phyloP scores from a whole-genome alignment of 1,140 invertebrate genomes.

The Aethina tumida region DNA sequence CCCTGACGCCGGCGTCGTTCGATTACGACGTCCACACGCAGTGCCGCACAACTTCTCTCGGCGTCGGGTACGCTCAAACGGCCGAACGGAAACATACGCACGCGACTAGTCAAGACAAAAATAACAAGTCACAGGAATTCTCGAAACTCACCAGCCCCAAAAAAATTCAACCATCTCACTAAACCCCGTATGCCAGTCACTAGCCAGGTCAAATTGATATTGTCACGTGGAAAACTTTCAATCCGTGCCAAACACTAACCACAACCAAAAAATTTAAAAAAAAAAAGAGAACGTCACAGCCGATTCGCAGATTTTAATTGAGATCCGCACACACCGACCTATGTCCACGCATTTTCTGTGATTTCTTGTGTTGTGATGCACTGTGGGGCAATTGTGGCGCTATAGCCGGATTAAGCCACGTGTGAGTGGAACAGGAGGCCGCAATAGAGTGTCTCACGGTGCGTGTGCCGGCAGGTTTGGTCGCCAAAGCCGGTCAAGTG shows the following conservation, averaged over 20 bases:
- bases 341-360: too few species aligned
- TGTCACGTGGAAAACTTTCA: too few species aligned
- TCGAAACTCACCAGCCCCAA: too few species aligned
- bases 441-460: conserved; percentile 34
- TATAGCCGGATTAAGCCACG: conserved; percentile 27
- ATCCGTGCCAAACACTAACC: too few species aligned
- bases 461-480: conserved; percentile 36
- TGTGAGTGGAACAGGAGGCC: conserved; percentile 29
- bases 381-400: conserved; percentile 15
- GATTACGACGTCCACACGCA: conserved; percentile 32
- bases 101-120: conserved; percentile 19
- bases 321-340: too few species aligned
- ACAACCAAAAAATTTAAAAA: too few species aligned
- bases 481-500: conserved; percentile 37
- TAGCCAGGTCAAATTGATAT: too few species aligned
- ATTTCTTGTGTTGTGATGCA: conserved; percentile 26
- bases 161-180: too few species aligned
- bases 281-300: too few species aligned
- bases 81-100: conserved; percentile 20
- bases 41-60: conserved; percentile 35
- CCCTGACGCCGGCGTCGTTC: conserved; percentile 34
- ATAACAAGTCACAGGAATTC: too few species aligned
- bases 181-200: too few species aligned
- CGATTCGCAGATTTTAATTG: too few species aligned
- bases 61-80: conserved; percentile 32